A percentile compares a stretch with the other conserved stretches of the same genome.
Conservation (phyloP, 2,888 invertebrate genomes). For the Teinopalpus imperialis region DNA sequence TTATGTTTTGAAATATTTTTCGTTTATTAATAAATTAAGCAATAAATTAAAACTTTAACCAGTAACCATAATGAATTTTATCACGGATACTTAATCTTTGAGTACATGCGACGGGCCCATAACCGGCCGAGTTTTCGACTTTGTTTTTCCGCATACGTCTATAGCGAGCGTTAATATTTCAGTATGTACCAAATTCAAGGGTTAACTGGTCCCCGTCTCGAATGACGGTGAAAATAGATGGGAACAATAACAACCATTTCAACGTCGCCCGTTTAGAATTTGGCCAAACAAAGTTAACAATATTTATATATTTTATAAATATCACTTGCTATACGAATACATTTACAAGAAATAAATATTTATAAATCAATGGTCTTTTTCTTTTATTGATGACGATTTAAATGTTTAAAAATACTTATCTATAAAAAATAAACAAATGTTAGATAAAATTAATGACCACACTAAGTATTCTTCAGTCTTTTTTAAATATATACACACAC, state of each 20-base stretch:
- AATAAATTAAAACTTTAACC: too few species aligned
- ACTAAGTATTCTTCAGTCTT: too few species aligned
- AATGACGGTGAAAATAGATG: conserved; percentile 49
- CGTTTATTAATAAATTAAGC: too few species aligned
- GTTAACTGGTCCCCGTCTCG: conserved; percentile 65
- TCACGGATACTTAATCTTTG: conserved; percentile 56
- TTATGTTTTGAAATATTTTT: too few species aligned
- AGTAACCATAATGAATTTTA: not conserved
- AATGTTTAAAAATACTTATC: too few species aligned
- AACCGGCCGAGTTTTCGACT: conserved; percentile 76
- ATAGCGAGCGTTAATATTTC: conserved; percentile 79
- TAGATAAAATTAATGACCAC: too few species aligned
- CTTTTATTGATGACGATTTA: too few species aligned
- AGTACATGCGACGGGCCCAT: conserved; percentile 71
- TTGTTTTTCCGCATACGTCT: conserved; percentile 78
- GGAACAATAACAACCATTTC: conserved; percentile 51
- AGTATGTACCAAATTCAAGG: conserved; percentile 75
- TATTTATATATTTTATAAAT: conserved; percentile 18
- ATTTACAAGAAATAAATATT: too few species aligned
- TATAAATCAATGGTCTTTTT: too few species aligned
- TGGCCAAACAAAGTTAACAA: conserved; percentile 18
- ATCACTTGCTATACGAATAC: too few species aligned
- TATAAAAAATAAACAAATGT: too few species aligned
- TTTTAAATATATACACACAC: too few species aligned
- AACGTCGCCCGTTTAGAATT: conserved; percentile 40